phyloP scores from a whole-genome alignment of 1,140 invertebrate species.

The Drosophila arizonae region DNA sequence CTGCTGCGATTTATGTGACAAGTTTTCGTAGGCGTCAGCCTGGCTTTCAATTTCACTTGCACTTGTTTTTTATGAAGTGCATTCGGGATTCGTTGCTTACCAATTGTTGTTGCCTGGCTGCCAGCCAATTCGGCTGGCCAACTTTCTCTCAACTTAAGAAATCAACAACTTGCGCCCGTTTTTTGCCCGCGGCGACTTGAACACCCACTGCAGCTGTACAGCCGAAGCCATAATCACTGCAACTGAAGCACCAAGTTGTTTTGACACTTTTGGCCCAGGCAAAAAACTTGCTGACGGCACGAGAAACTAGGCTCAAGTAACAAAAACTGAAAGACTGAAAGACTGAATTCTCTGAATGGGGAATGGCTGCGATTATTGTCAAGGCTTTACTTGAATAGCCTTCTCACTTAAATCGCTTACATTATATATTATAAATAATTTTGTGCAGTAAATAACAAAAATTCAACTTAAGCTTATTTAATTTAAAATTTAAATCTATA shows the following conservation, averaged over 20 bases:
- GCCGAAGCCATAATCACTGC: slow-evolving; percentile 7
- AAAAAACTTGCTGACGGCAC: slow-evolving; percentile 47
- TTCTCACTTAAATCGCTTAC: too few species aligned
- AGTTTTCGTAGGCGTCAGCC: slow-evolving; percentile 46
- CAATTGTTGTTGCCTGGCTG: slow-evolving; percentile 22
- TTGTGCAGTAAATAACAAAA: too few species aligned
- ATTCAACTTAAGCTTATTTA: too few species aligned
- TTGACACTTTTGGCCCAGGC: slow-evolving; percentile 71
- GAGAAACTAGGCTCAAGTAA: slow-evolving; percentile 27
- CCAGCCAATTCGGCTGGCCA: slow-evolving; percentile 20
- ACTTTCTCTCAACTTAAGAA: slow-evolving; percentile 33
- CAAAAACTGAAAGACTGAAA: background rate
- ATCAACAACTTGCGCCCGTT: slow-evolving; percentile 76
- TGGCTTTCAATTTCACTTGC: slow-evolving; percentile 72
- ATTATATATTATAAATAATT: too few species aligned
- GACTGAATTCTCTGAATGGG: background rate
- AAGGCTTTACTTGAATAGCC: too few species aligned
- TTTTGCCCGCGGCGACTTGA: slow-evolving; percentile 30
- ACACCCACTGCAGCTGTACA: slow-evolving; percentile 11
- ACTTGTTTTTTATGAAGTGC: slow-evolving; percentile 48
- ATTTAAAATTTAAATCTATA: too few species aligned
- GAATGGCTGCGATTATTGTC: too few species aligned
- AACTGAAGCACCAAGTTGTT: slow-evolving; percentile 63
- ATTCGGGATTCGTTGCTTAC: slow-evolving; percentile 28
- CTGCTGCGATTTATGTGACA: slow-evolving; percentile 55